A percentile compares a stretch with the other conserved stretches of the same genome.
phyloP scores from a whole-genome alignment of 2,113 vertebrate genomes.

The Acanthisitta chloris region DNA sequence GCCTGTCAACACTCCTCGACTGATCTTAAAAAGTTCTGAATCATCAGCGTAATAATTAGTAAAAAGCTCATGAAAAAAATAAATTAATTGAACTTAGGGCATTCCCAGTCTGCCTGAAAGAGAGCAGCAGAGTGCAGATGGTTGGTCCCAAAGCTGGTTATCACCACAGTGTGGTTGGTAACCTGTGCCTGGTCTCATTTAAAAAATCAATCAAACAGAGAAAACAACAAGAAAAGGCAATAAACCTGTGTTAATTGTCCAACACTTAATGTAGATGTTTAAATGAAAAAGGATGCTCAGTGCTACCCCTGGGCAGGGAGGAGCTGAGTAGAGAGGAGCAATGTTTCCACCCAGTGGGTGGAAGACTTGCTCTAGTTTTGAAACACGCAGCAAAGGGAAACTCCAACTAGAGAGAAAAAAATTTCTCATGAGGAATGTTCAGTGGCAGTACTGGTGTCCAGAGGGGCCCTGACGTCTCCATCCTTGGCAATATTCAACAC shows the following conservation, averaged over 20 bases:
- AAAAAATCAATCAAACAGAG: not conserved
- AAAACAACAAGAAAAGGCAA: not conserved
- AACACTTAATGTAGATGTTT: not conserved
- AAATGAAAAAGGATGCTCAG: not conserved
- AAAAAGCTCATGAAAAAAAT: not conserved
- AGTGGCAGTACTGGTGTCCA: not conserved
- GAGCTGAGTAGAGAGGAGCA: not conserved
- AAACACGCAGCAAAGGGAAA: not conserved
- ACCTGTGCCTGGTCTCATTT: not conserved
- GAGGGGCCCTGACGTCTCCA: not conserved
- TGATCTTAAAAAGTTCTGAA: not conserved
- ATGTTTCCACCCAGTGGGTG: accelerated
- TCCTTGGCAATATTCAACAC: not conserved
- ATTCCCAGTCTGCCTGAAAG: not conserved
- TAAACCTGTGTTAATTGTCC: not conserved
- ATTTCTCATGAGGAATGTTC: not conserved
- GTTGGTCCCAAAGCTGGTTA: not conserved
- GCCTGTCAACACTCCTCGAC: not conserved
- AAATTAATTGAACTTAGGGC: not conserved
- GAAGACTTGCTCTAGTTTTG: not conserved
- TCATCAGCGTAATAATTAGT: not conserved
- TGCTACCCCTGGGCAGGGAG: not conserved
- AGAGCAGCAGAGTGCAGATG: not conserved
- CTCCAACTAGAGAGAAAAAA: not conserved
- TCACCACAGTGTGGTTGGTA: not conserved